phyloP scores from a whole-genome alignment of 2,797 vertebrate species.

The Pangasius larnaudii region DNA sequence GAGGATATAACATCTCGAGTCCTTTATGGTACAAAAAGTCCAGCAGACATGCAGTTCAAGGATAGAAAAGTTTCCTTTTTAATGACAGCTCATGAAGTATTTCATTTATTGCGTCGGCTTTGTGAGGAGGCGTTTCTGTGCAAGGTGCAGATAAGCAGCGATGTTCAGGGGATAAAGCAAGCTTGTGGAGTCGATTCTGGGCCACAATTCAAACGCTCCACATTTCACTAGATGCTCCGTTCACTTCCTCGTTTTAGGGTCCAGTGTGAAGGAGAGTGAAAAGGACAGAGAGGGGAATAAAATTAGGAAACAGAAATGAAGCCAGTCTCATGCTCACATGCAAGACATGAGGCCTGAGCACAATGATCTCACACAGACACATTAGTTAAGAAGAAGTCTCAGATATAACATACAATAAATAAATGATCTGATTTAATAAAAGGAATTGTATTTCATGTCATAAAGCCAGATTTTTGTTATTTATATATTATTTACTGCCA shows the following conservation, averaged over 20 bases:
- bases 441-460: not conserved
- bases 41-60: conserved; percentile 94
- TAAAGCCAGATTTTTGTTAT: not conserved
- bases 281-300: not conserved
- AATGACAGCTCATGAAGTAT: conserved; percentile 99
- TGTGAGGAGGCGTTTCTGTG: conserved; percentile 93
- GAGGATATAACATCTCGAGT: conserved; percentile 82
- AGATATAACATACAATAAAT: not conserved
- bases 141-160: conserved; percentile 92
- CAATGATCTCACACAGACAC: not conserved
- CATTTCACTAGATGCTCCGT: not conserved
- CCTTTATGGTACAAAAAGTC: conserved; percentile 88
- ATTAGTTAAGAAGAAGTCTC: not conserved
- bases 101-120: conserved; percentile 99
- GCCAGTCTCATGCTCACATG: not conserved
- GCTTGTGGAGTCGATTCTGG: conserved; percentile 65
- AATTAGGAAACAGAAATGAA: conserved; percentile 1
- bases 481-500: not conserved
- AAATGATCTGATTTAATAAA: too few species aligned
- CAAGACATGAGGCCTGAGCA: not conserved
- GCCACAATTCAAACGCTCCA: not conserved
- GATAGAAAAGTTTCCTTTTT: conserved; percentile 98
- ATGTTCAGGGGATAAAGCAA: conserved; percentile 65
- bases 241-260: not conserved
- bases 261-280: not conserved